A percentile compares a stretch with the other conserved stretches of the same genome.
phyloP scores from a whole-genome alignment of 2,888 invertebrate species.

The Ormia ochracea region DNA sequence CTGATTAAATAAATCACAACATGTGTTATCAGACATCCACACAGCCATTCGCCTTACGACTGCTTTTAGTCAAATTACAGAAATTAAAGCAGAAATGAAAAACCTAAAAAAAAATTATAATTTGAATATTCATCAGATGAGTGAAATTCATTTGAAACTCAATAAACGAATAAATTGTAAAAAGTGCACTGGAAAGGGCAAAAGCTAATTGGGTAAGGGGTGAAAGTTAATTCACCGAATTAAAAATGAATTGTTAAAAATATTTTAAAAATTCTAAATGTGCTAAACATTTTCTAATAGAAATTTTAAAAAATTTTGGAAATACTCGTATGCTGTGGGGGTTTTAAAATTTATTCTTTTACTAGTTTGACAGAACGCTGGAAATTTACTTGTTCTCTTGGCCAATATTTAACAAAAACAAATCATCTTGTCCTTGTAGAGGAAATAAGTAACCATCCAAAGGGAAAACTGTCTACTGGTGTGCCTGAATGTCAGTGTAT shows the following conservation, averaged over 20 bases:
- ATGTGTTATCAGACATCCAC: constrained; percentile 36
- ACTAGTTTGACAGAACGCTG: background rate
- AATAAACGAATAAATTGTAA: constrained; percentile 5
- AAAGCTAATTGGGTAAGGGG: background rate
- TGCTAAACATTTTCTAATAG: no score
- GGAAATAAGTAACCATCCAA: constrained; percentile 16
- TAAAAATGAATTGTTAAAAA: no score
- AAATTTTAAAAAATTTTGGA: background rate
- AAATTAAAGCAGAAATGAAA: background rate
- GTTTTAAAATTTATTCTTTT: background rate
- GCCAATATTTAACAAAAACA: background rate
- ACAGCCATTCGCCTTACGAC: background rate
- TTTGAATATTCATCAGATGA: constrained; percentile 28
- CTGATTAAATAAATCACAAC: constrained; percentile 45
- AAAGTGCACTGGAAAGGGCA: background rate
- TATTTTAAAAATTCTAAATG: no score
- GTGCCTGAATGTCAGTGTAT: background rate
- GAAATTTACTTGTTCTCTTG: background rate
- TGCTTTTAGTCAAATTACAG: background rate
- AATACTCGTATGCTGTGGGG: background rate
- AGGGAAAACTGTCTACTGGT: background rate
- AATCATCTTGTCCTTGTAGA: background rate
- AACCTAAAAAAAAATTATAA: background rate
- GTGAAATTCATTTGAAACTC: constrained; percentile 26
- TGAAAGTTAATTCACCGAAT: background rate